Conservation (phyloP, 2,888 invertebrate species). For the Bellardia bayeri region DNA sequence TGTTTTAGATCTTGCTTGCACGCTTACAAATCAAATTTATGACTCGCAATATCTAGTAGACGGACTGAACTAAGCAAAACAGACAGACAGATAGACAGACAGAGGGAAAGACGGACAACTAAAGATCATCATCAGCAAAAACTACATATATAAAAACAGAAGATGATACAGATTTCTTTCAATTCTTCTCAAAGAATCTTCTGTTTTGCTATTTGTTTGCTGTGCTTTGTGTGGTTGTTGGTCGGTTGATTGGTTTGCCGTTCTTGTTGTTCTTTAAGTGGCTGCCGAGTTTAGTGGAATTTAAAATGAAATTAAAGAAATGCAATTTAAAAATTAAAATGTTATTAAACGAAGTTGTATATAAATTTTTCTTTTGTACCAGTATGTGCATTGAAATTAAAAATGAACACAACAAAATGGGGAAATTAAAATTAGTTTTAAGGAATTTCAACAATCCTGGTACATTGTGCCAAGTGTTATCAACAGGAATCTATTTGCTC, state of each 20-base stretch:
- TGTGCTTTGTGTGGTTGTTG: background rate
- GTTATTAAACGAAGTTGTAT: constrained; percentile 54
- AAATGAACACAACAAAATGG: constrained; percentile 8
- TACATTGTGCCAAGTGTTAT: background rate
- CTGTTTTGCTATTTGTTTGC: background rate
- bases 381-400: constrained; percentile 3
- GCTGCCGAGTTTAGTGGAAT: constrained; percentile 46
- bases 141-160: background rate
- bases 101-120: too few relatives aligned
- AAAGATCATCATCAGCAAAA: background rate
- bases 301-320: constrained; percentile 55
- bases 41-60: constrained; percentile 43
- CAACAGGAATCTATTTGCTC: background rate
- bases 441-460: background rate
- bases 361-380: background rate
- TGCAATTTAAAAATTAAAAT: constrained; percentile 60
- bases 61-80: background rate
- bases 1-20: constrained; percentile 63
- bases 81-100: background rate
- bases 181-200: background rate
- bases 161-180: constrained; percentile 22
- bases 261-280: background rate
- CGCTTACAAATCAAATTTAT: constrained; percentile 68
- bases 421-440: constrained; percentile 35
- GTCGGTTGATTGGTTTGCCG: too few relatives aligned